These are phyloP conservation scores for Ophion slaviceki DNA, from an alignment of 2,888 invertebrate species.

Conservation along the genomic window DNA sequence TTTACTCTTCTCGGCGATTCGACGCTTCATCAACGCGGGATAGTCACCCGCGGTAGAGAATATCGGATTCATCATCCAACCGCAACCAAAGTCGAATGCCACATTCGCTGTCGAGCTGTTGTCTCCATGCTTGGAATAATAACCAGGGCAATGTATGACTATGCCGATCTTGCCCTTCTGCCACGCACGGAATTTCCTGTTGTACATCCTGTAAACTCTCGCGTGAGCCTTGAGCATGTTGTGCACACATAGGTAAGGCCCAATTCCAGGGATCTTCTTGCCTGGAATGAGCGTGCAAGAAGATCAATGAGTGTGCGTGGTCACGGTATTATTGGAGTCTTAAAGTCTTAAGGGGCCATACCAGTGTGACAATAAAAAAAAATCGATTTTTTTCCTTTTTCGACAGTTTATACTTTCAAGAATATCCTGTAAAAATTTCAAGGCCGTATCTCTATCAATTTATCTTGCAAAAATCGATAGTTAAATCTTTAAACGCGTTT, in stretches of 20 bases:
- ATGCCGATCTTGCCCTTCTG: constrained; percentile 85
- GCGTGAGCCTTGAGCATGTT: constrained; percentile 91
- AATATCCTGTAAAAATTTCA: too few species aligned
- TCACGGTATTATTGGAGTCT: too few species aligned
- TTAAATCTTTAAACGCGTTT: too few species aligned
- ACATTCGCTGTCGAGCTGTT: constrained; percentile 66
- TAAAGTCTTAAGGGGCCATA: too few species aligned
- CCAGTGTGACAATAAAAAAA: too few species aligned
- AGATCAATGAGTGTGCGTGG: too few species aligned
- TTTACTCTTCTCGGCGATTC: constrained; percentile 82
- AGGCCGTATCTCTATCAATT: too few species aligned
- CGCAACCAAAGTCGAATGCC: constrained; percentile 82
- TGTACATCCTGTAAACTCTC: constrained; percentile 87
- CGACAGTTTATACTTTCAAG: too few species aligned
- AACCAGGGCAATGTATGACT: constrained; percentile 54
- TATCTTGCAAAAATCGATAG: too few species aligned
- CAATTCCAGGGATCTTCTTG: constrained; percentile 84
- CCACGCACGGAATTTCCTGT: constrained; percentile 85
- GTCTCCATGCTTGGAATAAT: constrained; percentile 64
- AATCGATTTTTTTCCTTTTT: too few species aligned
- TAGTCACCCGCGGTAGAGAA: constrained; percentile 84
- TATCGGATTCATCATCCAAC: constrained; percentile 84
- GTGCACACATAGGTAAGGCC: constrained; percentile 89
- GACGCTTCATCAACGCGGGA: constrained; percentile 84
- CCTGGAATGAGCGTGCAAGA: background rate